These are phyloP conservation scores for Nymphicus hollandicus DNA, from an alignment of 2,113 vertebrate genomes.

Conservation along the genomic window DNA sequence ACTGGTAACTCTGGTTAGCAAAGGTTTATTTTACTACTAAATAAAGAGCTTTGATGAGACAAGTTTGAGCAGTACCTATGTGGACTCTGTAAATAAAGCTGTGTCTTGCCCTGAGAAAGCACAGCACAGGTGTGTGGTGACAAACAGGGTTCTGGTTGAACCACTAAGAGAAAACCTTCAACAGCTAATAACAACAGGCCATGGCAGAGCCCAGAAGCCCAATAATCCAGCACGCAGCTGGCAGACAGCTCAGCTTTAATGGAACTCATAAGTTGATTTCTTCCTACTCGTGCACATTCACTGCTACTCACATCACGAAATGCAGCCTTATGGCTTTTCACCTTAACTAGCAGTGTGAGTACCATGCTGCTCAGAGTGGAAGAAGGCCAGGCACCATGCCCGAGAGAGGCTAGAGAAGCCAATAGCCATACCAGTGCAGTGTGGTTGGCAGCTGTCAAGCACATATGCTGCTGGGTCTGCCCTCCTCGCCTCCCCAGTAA, in stretches of 20 bases:
- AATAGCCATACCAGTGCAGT: accelerated
- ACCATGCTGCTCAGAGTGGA: accelerated
- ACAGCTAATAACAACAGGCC: neutral
- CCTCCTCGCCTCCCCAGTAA: accelerated
- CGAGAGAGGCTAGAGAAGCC: neutral
- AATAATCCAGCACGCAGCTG: accelerated
- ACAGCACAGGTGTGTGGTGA: neutral
- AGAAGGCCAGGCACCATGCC: neutral
- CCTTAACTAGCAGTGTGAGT: neutral
- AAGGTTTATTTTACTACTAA: neutral
- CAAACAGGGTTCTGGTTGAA: neutral
- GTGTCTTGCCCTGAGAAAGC: neutral
- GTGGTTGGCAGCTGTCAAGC: neutral
- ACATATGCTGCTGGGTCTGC: neutral
- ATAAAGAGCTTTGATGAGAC: neutral
- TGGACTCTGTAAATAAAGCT: neutral
- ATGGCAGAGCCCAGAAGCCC: neutral
- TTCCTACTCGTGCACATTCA: neutral
- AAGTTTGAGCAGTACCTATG: neutral
- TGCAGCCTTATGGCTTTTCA: neutral
- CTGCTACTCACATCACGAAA: accelerated
- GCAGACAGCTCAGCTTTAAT: neutral
- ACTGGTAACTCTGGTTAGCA: neutral
- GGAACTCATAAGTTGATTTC: neutral
- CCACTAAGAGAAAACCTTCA: neutral